Conservation (phyloP, 2,888 invertebrate species). For the Cephus pulcher region DNA sequence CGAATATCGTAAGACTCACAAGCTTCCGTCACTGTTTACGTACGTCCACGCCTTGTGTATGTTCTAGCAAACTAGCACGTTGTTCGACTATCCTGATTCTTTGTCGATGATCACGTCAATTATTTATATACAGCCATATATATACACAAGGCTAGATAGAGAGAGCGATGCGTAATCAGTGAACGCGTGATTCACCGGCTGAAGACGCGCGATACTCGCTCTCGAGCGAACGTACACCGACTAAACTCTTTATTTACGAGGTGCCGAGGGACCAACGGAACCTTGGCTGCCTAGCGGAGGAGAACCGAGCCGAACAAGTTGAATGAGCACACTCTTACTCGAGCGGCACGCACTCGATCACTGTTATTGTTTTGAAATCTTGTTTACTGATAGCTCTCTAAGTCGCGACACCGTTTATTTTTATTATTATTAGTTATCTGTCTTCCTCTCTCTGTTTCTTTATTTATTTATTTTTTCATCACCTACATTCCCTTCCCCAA, state of each 20-base stretch:
- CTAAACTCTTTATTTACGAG: slow-evolving; percentile 5
- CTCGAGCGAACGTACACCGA: background rate
- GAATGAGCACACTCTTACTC: slow-evolving; percentile 35
- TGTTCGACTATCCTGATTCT: slow-evolving; percentile 23
- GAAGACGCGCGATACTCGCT: slow-evolving; percentile 40
- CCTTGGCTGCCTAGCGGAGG: slow-evolving; percentile 2
- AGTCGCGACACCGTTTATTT: background rate
- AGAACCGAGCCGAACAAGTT: slow-evolving; percentile 9
- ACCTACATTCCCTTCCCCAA: background rate
- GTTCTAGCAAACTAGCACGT: slow-evolving; percentile 4
- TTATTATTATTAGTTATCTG: slow-evolving; percentile 9
- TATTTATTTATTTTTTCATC: background rate
- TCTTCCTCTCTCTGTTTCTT: background rate
- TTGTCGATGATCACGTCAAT: slow-evolving; percentile 17
- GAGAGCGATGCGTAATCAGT: slow-evolving; percentile 32
- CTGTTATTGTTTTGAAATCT: slow-evolving; percentile 8
- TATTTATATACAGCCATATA: slow-evolving; percentile 10
- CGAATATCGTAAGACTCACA: background rate
- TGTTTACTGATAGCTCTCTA: background rate
- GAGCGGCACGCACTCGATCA: slow-evolving; percentile 10
- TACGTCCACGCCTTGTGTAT: background rate
- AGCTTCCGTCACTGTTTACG: slow-evolving; percentile 6
- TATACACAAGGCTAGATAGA: slow-evolving; percentile 27
- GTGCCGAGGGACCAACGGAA: background rate
- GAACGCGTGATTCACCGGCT: slow-evolving; percentile 55